Evolutionary conservation across 2,888 invertebrate species (phyloP), one percentile per base, ranked within the genome.

Genomic region (Oegoconia quadripuncta): DNA sequence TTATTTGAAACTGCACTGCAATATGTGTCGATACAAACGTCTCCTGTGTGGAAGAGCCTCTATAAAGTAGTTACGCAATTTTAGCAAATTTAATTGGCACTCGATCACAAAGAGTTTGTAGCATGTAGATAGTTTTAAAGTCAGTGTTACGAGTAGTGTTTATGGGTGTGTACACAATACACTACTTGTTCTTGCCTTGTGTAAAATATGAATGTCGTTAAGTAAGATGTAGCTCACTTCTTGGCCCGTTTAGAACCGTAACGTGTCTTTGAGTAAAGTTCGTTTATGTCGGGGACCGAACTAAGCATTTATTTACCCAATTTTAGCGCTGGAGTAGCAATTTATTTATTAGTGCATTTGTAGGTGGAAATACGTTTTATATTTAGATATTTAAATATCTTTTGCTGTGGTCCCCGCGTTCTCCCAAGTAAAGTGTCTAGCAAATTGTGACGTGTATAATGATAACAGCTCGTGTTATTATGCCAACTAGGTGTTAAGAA

Each of bases 141-240:
- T 36, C 30, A 43, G 39, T 52, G 57, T 64, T 52, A 50, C 37
- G 48, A 52, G 56, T 59, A 56, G 38, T 58, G 17, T 28, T 31
- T 31, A 33, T 32, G 35, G 13, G 17, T 37, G 33, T 45, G 37
- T 43, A 42, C 35, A 37, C 34, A 44, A 50, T 55, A 64, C 57
- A 61, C 50, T 49, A 64, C 59, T 59, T 58, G 52, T 62, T 72
- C 70, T 73, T 71, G 69, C 72, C 72, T 71, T 72, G 63, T 59
- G 51, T 50, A 50, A 51, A 46, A 48, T 39, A 48, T 41, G 47
- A 37, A 43, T 48, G 48, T 49, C 42, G 34, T 44, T 50, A 48
- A 40, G 18, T 50, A 49, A 45, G 39, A 36, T 17, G 40, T 40
- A 40, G 40, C 20, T 15, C 20, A 39, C 15, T 26, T 35, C 30